These are phyloP conservation scores for Leuciscus idus DNA, from an alignment of 2,113 vertebrate species.

Conservation along the genomic window DNA sequence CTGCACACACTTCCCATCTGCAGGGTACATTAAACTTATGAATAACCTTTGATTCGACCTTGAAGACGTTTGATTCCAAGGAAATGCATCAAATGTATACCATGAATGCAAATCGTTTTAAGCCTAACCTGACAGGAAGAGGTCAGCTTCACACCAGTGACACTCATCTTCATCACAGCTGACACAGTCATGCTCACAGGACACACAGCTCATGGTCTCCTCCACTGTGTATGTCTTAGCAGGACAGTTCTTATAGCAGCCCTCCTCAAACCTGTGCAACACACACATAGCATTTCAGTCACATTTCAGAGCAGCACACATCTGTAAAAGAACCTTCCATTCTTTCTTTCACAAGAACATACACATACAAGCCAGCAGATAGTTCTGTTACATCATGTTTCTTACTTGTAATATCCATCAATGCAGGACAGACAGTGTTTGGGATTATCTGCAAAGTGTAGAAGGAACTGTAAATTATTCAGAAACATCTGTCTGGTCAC, in stretches of 20 bases:
- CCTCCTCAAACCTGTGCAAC: constrained; percentile 80
- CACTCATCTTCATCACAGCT: constrained; percentile 84
- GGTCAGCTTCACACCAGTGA: constrained; percentile 84
- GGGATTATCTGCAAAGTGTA: constrained; percentile 84
- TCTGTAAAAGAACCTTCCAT: background rate
- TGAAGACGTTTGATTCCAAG: too few relatives aligned
- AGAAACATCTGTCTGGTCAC: background rate
- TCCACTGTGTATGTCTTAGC: constrained; percentile 82
- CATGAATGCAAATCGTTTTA: background rate
- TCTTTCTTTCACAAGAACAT: background rate
- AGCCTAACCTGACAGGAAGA: constrained; percentile 82
- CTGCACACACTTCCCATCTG: constrained; percentile 73
- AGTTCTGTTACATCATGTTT: constrained; percentile 12
- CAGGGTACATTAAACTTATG: background rate
- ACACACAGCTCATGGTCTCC: constrained; percentile 75
- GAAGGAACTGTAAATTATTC: background rate
- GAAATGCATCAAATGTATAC: background rate
- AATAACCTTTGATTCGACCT: background rate
- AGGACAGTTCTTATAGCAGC: constrained; percentile 85
- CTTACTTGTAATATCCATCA: constrained; percentile 90
- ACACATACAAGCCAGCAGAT: background rate
- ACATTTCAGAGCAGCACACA: background rate
- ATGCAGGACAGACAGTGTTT: constrained; percentile 83
- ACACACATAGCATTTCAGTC: background rate
- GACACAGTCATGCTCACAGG: constrained; percentile 79